Percentiles rank a stretch among this genome's conserved stretches.
Evolutionary conservation across 2,888 invertebrate species (phyloP).

Genomic region (Hanleya hanleyi): DNA sequence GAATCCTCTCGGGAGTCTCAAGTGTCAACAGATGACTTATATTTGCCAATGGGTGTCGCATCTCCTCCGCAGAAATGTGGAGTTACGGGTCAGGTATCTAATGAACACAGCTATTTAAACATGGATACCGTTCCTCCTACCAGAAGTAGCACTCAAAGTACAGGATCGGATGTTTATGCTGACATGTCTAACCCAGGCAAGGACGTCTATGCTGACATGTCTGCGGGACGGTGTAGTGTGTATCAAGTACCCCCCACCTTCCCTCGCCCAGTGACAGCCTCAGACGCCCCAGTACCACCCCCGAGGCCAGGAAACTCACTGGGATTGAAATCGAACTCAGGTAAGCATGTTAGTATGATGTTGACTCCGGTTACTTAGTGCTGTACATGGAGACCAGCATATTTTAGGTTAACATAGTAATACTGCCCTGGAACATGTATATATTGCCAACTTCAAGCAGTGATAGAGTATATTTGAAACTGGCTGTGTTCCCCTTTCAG

Average conservation of each 20-base stretch:
- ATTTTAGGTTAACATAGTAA: too few relatives aligned
- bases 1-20: constrained; percentile 12
- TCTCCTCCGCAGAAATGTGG: neutral
- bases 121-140: neutral
- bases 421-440: too few relatives aligned
- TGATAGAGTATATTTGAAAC: too few relatives aligned
- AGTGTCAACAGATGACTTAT: constrained; percentile 47
- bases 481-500: too few relatives aligned
- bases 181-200: constrained; percentile 39
- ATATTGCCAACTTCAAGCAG: too few relatives aligned
- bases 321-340: neutral
- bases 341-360: too few relatives aligned
- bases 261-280: neutral
- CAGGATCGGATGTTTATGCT: constrained; percentile 14
- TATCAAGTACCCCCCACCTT: constrained; percentile 44
- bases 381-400: too few relatives aligned
- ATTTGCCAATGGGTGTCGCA: constrained; percentile 51
- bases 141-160: neutral
- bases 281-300: constrained; percentile 15
- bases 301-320: constrained; percentile 20
- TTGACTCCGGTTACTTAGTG: too few relatives aligned
- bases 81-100: neutral
- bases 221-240: constrained; percentile 25
- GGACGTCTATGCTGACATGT: constrained; percentile 47
- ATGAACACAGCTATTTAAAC: neutral